Evolutionary conservation across 2,113 vertebrate genomes (phyloP).

Genomic region (Alosa alosa): DNA sequence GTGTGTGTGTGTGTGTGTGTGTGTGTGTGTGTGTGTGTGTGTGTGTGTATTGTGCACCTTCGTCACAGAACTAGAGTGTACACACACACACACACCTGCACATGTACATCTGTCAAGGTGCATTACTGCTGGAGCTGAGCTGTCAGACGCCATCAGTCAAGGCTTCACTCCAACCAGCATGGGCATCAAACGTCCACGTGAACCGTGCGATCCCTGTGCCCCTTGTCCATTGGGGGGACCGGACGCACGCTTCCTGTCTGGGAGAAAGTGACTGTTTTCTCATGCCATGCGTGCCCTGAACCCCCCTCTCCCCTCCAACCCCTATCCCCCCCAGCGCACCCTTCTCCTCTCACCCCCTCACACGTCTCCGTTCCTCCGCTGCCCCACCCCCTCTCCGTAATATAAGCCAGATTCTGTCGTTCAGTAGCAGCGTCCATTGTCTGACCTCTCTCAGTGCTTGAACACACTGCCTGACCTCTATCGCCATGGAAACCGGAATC

Average conservation of each 20-base stretch:
- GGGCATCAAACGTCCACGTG: constrained; percentile 35
- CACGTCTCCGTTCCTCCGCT: neutral
- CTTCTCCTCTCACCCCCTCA: constrained; percentile 17
- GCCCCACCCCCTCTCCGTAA: neutral
- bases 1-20: too few relatives aligned
- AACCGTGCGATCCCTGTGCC: constrained; percentile 23
- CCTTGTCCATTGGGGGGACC: neutral
- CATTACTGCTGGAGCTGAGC: neutral
- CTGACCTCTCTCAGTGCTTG: neutral
- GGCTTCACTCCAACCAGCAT: neutral
- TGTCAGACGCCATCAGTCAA: neutral
- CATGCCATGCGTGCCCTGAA: constrained; percentile 30
- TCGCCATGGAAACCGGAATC: neutral
- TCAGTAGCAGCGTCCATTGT: neutral
- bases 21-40: too few relatives aligned
- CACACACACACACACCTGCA: neutral
- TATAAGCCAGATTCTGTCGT: neutral
- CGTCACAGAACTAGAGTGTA: neutral
- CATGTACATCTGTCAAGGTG: constrained; percentile 41
- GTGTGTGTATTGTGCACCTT: neutral
- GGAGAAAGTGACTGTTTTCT: constrained; percentile 41
- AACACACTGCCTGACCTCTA: neutral
- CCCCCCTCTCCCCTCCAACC: neutral
- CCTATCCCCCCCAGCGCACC: neutral
- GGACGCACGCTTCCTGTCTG: constrained; percentile 12